Conservation (phyloP, 2,113 vertebrate species). For the Thalassarche chlororhynchos region DNA sequence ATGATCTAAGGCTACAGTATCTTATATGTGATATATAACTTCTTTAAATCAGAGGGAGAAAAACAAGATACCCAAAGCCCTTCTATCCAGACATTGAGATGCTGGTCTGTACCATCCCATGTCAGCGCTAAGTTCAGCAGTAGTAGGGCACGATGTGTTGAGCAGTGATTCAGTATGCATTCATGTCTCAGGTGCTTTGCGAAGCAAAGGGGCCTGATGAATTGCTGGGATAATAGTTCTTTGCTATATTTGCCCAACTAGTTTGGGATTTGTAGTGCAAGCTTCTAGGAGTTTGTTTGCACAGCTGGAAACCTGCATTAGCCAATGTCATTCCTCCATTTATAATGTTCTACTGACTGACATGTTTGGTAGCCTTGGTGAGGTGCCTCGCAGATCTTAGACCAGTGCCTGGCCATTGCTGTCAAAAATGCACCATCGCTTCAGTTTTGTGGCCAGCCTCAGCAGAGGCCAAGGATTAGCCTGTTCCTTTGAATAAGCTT, state of each 20-base stretch:
- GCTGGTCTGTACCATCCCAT: neutral
- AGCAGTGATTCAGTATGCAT: neutral
- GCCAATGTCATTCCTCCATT: neutral
- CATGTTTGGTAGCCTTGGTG: neutral
- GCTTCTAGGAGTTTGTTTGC: slow-evolving; percentile 22
- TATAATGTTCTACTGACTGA: neutral
- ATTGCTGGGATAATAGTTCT: neutral
- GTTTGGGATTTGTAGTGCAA: neutral
- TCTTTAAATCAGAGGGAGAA: neutral
- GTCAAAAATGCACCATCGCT: neutral
- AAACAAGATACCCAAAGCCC: neutral
- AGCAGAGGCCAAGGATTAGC: slow-evolving; percentile 10
- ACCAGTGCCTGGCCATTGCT: neutral
- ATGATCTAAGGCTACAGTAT: neutral
- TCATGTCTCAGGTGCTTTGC: neutral
- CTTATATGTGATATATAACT: neutral
- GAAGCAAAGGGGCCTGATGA: neutral
- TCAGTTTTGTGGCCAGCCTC: neutral
- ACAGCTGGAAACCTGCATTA: slow-evolving; percentile 42
- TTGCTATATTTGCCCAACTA: neutral
- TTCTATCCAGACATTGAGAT: neutral
- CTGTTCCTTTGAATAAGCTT: neutral
- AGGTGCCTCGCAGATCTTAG: neutral
- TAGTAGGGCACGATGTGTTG: neutral
- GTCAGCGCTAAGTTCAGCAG: accelerated